Evolutionary conservation across 35 echinoderm and acorn worm genomes (phyloP), one percentile per base, ranked within the genome.

Genomic region (Holothuria glaberrima): DNA sequence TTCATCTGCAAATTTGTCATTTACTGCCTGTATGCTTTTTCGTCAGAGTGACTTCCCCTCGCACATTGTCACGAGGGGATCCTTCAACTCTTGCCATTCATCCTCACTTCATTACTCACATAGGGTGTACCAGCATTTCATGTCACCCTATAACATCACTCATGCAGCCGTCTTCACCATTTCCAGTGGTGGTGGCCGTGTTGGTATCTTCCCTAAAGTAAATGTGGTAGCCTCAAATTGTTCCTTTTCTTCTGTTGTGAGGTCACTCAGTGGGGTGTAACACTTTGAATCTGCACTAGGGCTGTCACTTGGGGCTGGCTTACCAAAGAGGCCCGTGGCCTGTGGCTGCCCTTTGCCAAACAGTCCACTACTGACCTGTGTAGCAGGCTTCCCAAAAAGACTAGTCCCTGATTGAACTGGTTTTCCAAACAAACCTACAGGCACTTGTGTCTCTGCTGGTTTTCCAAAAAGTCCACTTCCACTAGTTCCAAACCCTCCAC

Each of bases 151-250:
- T 54, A 17, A 5, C 50, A 54, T 54, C 13, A 5, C 50, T 54
- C 50, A 54, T 17, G 16, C 16, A 54, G 50, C 50, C 0, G 9
- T 31, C 19, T 84, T 84, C 41, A 84, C 58, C 41, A 97, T 57
- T 84, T 97, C 94, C 56, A 87, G 36, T 36, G 94, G 94, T 30
- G 94, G 94, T 26, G 94, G 94, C 21, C 94, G 86, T 36, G 84
- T 93, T n/a, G 94, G 94, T 38, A 97, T 86, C 64, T 97, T 97
- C 18, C 94, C 94, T 20, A 97, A 48, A 1, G 83, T 97, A 75
- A 97, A 97, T 44, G 73, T 20, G 5, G 70, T 6, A 14, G 94
- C 91, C 33, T 97, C 82, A 91, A 93, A 97, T 48, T 97, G 94
- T 83, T 93, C 89, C 64, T 91, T 96, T 71, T 96, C 94, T 65